Percentiles rank a stretch among this genome's conserved stretches.
phyloP scores from a whole-genome alignment of 2,113 vertebrate species.

The Eulemur macaco region DNA sequence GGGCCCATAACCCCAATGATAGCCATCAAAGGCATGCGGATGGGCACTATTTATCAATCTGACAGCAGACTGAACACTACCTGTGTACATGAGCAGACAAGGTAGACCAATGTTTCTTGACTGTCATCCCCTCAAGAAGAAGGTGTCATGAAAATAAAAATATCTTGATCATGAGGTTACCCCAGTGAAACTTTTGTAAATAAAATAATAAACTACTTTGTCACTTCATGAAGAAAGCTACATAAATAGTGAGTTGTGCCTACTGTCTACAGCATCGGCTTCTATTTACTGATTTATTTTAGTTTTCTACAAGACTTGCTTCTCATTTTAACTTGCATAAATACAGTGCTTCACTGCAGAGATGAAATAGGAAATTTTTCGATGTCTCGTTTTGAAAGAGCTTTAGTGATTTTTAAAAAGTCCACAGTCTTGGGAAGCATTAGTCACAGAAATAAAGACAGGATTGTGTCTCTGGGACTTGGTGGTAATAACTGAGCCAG shows the following conservation, averaged over 20 bases:
- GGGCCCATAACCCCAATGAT: not conserved
- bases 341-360: not conserved
- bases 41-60: not conserved
- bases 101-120: not conserved
- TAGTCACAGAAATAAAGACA: conserved; percentile 18
- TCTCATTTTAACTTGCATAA: conserved; percentile 49
- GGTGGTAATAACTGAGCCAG: not conserved
- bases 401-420: conserved; percentile 7
- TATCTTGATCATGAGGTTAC: not conserved
- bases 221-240: conserved; percentile 5
- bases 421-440: not conserved
- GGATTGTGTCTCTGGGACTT: not conserved
- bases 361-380: not conserved
- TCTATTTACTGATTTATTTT: not conserved
- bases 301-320: not conserved
- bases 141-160: conserved; percentile 29
- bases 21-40: not conserved
- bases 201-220: not conserved
- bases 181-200: not conserved
- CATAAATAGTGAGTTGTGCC: not conserved
- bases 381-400: not conserved
- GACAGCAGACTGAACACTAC: not conserved
- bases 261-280: not conserved
- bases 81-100: not conserved
- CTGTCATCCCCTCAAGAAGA: not conserved